Evolutionary conservation across 2,888 invertebrate genomes (phyloP).

Genomic region (Schizotus pectinicornis): DNA sequence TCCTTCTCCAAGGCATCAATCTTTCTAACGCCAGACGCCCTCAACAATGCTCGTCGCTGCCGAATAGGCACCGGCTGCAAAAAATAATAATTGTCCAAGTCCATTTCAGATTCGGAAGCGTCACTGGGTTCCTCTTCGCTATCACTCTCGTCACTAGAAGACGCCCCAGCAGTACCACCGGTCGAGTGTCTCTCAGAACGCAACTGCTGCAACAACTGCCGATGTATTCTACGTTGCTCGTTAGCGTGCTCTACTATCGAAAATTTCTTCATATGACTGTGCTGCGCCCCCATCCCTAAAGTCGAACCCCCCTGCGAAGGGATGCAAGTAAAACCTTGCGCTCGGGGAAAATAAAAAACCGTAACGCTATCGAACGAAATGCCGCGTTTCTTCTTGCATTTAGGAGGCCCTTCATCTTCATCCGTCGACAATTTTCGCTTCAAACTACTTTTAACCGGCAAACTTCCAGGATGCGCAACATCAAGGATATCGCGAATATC

Average conservation of each 20-base stretch:
- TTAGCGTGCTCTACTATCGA: constrained; percentile 87
- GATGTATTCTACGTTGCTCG: constrained; percentile 86
- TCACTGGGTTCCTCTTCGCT: constrained; percentile 85
- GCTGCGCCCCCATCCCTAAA: constrained; percentile 86
- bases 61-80: constrained; percentile 91
- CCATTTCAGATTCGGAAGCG: constrained; percentile 82
- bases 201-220: constrained; percentile 76
- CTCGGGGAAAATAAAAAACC: constrained; percentile 92
- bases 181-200: constrained; percentile 70
- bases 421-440: constrained; percentile 67
- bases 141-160: constrained; percentile 84
- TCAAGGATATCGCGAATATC: constrained; percentile 43
- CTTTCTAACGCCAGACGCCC: constrained; percentile 92
- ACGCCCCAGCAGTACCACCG: constrained; percentile 59
- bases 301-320: constrained; percentile 92
- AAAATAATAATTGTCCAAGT: constrained; percentile 89
- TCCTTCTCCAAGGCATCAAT: constrained; percentile 94
- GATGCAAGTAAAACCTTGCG: constrained; percentile 91
- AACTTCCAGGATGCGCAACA: constrained; percentile 35
- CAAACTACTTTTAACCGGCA: constrained; percentile 68
- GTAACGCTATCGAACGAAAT: constrained; percentile 92
- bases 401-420: constrained; percentile 58
- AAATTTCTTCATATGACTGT: constrained; percentile 76
- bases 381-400: constrained; percentile 75
- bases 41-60: constrained; percentile 84